A percentile compares a stretch with the other conserved stretches of the same genome.
Conservation (phyloP, 2,797 vertebrate genomes). For the Thamnophis elegans region DNA sequence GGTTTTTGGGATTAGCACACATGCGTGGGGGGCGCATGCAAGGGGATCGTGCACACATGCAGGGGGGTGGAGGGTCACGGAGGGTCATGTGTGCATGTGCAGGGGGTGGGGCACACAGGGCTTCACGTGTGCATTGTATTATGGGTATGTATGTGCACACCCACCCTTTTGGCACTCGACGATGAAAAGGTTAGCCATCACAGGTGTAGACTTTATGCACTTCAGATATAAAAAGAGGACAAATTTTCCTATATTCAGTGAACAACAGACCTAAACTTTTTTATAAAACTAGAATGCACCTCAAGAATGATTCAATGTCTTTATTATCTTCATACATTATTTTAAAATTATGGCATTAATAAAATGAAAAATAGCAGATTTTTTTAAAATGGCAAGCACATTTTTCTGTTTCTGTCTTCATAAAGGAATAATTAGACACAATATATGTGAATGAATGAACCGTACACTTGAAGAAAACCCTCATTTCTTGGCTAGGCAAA, state of each 20-base stretch:
- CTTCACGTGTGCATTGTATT: too few relatives aligned
- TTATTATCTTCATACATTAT: neutral
- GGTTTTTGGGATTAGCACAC: too few relatives aligned
- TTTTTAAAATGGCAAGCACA: neutral
- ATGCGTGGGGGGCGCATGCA: too few relatives aligned
- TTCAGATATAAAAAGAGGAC: neutral
- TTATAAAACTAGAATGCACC: neutral
- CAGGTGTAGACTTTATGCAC: neutral
- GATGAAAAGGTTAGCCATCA: too few relatives aligned
- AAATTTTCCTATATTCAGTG: neutral
- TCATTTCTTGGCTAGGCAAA: neutral
- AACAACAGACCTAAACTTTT: neutral
- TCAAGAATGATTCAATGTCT: rapidly evolving
- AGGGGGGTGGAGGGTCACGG: too few relatives aligned
- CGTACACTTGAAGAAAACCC: neutral
- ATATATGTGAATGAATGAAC: neutral
- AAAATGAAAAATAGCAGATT: neutral
- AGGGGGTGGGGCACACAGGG: too few relatives aligned
- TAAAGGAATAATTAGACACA: neutral
- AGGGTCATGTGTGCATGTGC: too few relatives aligned
- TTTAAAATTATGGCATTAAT: neutral
- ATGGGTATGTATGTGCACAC: too few relatives aligned
- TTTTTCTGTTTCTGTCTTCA: neutral
- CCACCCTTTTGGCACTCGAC: too few relatives aligned
- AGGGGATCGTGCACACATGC: too few relatives aligned